These are phyloP conservation scores for Bombus consobrinus DNA, from an alignment of 1,140 invertebrate species.

Conservation along the genomic window DNA sequence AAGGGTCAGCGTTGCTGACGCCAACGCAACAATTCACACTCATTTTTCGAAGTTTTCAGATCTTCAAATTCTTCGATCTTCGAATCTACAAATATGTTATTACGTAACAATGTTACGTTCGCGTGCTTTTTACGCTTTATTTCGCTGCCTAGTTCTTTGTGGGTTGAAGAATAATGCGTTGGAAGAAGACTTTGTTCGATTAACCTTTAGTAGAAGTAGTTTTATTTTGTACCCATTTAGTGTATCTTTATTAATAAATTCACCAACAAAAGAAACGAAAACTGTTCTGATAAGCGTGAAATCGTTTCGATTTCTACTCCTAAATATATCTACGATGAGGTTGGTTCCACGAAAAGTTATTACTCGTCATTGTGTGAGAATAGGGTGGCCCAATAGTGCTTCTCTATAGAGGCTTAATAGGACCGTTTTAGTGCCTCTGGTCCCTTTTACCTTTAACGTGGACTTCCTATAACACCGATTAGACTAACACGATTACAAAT, in stretches of 20 bases:
- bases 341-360: constrained; percentile 57
- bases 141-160: no score
- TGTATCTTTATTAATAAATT: constrained; percentile 17
- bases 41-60: no score
- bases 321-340: constrained; percentile 29
- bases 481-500: constrained; percentile 77
- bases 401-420: constrained; percentile 70
- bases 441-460: constrained; percentile 66
- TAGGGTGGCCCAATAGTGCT: constrained; percentile 56
- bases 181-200: not conserved
- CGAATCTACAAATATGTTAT: no score
- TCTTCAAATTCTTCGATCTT: no score
- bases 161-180: no score
- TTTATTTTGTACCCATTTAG: not conserved
- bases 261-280: constrained; percentile 12
- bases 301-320: constrained; percentile 54
- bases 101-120: no score
- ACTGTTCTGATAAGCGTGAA: constrained; percentile 44
- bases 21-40: no score
- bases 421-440: constrained; percentile 68
- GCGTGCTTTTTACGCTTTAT: no score
- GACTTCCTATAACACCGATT: constrained; percentile 72
- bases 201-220: not conserved
- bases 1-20: no score
- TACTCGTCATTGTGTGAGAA: constrained; percentile 56